Conservation (phyloP, 1,140 invertebrate genomes). For the Diachasma alloeum region DNA sequence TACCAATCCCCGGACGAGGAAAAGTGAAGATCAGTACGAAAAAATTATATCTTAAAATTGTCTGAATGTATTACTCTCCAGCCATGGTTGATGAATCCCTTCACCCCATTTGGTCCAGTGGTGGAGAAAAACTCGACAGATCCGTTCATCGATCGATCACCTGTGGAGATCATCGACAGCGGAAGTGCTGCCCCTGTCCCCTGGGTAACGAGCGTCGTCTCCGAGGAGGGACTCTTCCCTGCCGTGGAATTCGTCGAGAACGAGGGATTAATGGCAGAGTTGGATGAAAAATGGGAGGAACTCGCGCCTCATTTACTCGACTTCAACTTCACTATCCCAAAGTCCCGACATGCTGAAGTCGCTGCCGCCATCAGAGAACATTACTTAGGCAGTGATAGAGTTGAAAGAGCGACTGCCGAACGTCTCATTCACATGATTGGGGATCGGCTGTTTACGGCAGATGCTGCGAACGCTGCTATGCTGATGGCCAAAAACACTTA, state of each 20-base stretch:
- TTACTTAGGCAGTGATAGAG: constrained; percentile 66
- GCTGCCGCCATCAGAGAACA: constrained; percentile 66
- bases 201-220: constrained; percentile 63
- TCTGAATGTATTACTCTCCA: neutral
- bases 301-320: constrained; percentile 69
- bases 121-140: constrained; percentile 57
- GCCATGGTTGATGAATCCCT: constrained; percentile 36
- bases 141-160: constrained; percentile 64
- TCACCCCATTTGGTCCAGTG: constrained; percentile 67
- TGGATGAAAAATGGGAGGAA: constrained; percentile 68
- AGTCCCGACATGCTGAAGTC: constrained; percentile 54
- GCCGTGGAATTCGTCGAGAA: constrained; percentile 63
- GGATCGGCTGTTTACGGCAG: constrained; percentile 68
- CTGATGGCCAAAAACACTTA: constrained; percentile 65
- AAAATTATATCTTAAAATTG: too few relatives aligned
- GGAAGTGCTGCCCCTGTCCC: constrained; percentile 63
- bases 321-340: constrained; percentile 69
- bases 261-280: constrained; percentile 55
- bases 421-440: constrained; percentile 64
- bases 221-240: constrained; percentile 67
- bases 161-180: constrained; percentile 62
- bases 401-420: constrained; percentile 45
- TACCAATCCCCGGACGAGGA: too few relatives aligned
- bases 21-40: too few relatives aligned
- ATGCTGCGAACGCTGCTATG: constrained; percentile 66